These are phyloP conservation scores for Actinopyga echinites DNA, from an alignment of 53 echinoderm and acorn worm species.

Conservation along the genomic window DNA sequence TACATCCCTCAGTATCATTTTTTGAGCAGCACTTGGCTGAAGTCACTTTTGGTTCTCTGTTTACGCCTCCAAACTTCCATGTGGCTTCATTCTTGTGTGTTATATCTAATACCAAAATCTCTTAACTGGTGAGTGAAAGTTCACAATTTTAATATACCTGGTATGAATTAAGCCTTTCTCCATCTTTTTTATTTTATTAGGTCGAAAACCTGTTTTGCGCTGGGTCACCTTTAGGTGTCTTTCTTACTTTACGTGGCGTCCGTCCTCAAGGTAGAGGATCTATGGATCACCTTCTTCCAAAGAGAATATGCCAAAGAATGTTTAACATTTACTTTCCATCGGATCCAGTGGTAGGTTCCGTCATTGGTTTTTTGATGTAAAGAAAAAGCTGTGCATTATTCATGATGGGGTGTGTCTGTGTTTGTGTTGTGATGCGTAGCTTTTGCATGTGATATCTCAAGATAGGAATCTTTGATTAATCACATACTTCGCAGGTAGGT, in stretches of 20 bases:
- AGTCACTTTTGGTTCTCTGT: too few species aligned
- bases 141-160: not conserved
- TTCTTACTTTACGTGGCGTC: slow-evolving; percentile 84
- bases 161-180: not conserved
- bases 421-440: not conserved
- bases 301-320: slow-evolving; percentile 74
- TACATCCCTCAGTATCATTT: too few species aligned
- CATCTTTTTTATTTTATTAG: slow-evolving; percentile 41
- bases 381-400: not conserved
- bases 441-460: too few species aligned
- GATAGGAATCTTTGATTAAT: too few species aligned
- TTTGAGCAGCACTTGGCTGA: too few species aligned
- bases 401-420: not conserved
- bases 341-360: slow-evolving; percentile 88
- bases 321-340: slow-evolving; percentile 97
- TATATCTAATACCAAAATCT: too few species aligned
- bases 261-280: slow-evolving; percentile 91
- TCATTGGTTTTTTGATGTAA: not conserved
- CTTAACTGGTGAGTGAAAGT: too few species aligned
- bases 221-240: slow-evolving; percentile 96
- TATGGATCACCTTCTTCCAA: slow-evolving; percentile 85
- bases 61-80: too few species aligned
- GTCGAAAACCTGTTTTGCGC: slow-evolving; percentile 91
- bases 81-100: too few species aligned
- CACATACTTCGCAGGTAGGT: too few species aligned